phyloP scores from a whole-genome alignment of 1,140 invertebrate genomes.

The Zaprionus vittiger region DNA sequence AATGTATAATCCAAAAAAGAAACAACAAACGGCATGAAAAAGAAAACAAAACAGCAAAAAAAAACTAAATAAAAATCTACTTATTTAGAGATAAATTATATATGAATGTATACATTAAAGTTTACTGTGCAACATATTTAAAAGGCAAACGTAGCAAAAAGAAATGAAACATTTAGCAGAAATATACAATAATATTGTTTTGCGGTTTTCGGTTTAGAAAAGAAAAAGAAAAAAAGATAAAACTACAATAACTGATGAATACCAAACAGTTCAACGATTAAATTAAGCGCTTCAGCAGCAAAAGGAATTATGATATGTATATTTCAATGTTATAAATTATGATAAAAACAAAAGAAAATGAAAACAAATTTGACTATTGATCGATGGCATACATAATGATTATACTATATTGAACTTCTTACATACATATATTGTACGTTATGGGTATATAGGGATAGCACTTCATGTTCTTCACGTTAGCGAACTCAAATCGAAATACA shows the following conservation, averaged over 20 bases:
- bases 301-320: slow-evolving; percentile 64
- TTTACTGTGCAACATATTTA: slow-evolving; percentile 47
- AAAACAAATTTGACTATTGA: slow-evolving; percentile 54
- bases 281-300: slow-evolving; percentile 70
- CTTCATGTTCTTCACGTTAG: slow-evolving; percentile 32
- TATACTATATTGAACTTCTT: slow-evolving; percentile 33
- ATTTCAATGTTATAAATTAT: slow-evolving; percentile 72
- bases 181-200: slow-evolving; percentile 53
- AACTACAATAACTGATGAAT: slow-evolving; percentile 22
- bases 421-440: slow-evolving; percentile 39
- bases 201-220: slow-evolving; percentile 43
- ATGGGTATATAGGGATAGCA: slow-evolving; percentile 40
- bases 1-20: slow-evolving; percentile 71
- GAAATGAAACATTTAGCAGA: slow-evolving; percentile 46
- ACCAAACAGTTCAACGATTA: slow-evolving; percentile 76
- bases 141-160: slow-evolving; percentile 40
- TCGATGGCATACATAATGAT: slow-evolving; percentile 38
- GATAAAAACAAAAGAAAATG: slow-evolving; percentile 40
- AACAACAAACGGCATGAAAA: slow-evolving; percentile 6
- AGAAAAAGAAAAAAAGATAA: slow-evolving; percentile 21
- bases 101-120: slow-evolving; percentile 40
- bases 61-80: slow-evolving; percentile 30
- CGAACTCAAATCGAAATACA: background rate
- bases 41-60: slow-evolving; percentile 2
- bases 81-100: slow-evolving; percentile 39